These are phyloP conservation scores for Dipodomys stephensi DNA, from an alignment of 2,113 vertebrate species.

Conservation along the genomic window DNA sequence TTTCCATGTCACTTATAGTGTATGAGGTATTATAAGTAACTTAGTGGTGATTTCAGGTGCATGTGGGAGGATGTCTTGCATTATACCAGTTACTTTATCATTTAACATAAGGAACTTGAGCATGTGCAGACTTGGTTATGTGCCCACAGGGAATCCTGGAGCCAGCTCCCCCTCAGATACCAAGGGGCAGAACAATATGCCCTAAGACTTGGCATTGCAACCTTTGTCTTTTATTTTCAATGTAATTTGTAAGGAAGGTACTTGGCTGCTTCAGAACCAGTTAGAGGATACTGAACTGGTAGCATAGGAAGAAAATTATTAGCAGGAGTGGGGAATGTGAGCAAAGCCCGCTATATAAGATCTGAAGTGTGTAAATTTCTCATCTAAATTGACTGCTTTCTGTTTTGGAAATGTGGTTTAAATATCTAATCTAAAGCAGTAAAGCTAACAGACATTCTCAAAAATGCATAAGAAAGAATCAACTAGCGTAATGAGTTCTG, in stretches of 20 bases:
- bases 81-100: not conserved
- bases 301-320: not conserved
- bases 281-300: constrained; percentile 38
- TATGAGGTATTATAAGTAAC: not conserved
- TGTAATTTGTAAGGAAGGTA: not conserved
- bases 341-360: not conserved
- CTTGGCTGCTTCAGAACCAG: constrained; percentile 25
- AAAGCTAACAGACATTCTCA: constrained; percentile 19
- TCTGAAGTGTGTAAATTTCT: constrained; percentile 29
- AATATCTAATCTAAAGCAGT: constrained; percentile 30
- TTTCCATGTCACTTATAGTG: not conserved
- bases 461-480: constrained; percentile 21
- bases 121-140: not conserved
- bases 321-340: not conserved
- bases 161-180: not conserved
- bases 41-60: not conserved
- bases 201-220: not conserved
- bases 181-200: not conserved
- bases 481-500: not conserved
- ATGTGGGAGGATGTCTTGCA: not conserved
- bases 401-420: constrained; percentile 52
- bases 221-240: constrained; percentile 43
- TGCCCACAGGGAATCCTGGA: not conserved
- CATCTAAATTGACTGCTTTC: not conserved
- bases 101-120: not conserved